Evolutionary conservation across 2,888 invertebrate genomes (phyloP).

Genomic region (Hermaeophaga mercurialis): DNA sequence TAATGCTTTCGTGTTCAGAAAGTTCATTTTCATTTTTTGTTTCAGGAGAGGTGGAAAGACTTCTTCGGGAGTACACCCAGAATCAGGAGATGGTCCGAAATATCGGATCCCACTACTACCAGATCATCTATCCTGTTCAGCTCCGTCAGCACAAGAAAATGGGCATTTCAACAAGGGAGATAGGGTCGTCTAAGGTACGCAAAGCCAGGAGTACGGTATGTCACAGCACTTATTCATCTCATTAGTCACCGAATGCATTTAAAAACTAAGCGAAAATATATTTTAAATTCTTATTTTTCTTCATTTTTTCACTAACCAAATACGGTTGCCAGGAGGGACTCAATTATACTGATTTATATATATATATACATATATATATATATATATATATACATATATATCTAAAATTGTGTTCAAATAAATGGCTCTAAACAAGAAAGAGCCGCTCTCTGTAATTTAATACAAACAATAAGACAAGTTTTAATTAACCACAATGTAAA

Average conservation of each 20-base stretch:
- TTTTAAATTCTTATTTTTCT: too few species aligned
- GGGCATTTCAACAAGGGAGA: slow-evolving; percentile 93
- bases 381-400: too few species aligned
- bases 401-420: too few species aligned
- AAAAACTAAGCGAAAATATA: slow-evolving; percentile 12
- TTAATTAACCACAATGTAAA: too few species aligned
- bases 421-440: too few species aligned
- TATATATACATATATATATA: too few species aligned
- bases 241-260: slow-evolving; percentile 28
- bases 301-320: too few species aligned
- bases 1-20: too few species aligned
- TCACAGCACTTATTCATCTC: slow-evolving; percentile 55
- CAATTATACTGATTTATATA: too few species aligned
- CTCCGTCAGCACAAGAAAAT: slow-evolving; percentile 93
- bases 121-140: slow-evolving; percentile 94
- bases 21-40: neutral
- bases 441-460: too few species aligned
- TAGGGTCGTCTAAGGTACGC: slow-evolving; percentile 84
- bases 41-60: slow-evolving; percentile 88
- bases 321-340: too few species aligned
- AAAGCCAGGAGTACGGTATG: slow-evolving; percentile 65
- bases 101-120: slow-evolving; percentile 90
- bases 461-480: too few species aligned
- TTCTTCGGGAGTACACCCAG: slow-evolving; percentile 87
- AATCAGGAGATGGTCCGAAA: slow-evolving; percentile 91